Evolutionary conservation across 2,888 invertebrate species (phyloP).

Genomic region (Sarcophaga rosellei): DNA sequence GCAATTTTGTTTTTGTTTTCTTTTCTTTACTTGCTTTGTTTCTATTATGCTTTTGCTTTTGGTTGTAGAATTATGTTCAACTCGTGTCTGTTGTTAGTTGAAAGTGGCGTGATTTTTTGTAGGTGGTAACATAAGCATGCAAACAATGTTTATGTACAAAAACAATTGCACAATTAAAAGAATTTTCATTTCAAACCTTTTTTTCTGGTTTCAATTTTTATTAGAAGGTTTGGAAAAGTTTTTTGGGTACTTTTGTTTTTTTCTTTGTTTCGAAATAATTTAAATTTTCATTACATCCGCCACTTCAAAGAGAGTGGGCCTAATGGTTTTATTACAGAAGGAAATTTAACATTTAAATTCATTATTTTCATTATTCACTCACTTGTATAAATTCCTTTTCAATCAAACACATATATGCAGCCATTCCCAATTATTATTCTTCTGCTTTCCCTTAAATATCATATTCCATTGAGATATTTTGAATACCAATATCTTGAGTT

Average conservation of each 20-base stretch:
- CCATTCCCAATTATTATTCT: too few relatives aligned
- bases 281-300: conserved; percentile 36
- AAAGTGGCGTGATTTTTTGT: conserved; percentile 60
- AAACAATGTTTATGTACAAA: conserved; percentile 40
- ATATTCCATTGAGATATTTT: too few relatives aligned
- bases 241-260: background rate
- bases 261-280: conserved; percentile 30
- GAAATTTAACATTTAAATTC: background rate
- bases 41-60: background rate
- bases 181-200: background rate
- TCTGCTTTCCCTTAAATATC: too few relatives aligned
- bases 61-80: conserved; percentile 29
- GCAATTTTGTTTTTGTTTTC: conserved; percentile 25
- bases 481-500: too few relatives aligned
- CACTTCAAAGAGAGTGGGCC: background rate
- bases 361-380: too few relatives aligned
- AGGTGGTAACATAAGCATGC: conserved; percentile 61
- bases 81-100: conserved; percentile 47
- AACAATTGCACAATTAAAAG: conserved; percentile 57
- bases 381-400: too few relatives aligned
- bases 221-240: background rate
- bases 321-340: background rate
- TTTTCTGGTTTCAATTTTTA: background rate
- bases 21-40: background rate
- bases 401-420: too few relatives aligned